Evolutionary conservation across 2,797 vertebrate species (phyloP).

Genomic region (Scolopax rusticola): DNA sequence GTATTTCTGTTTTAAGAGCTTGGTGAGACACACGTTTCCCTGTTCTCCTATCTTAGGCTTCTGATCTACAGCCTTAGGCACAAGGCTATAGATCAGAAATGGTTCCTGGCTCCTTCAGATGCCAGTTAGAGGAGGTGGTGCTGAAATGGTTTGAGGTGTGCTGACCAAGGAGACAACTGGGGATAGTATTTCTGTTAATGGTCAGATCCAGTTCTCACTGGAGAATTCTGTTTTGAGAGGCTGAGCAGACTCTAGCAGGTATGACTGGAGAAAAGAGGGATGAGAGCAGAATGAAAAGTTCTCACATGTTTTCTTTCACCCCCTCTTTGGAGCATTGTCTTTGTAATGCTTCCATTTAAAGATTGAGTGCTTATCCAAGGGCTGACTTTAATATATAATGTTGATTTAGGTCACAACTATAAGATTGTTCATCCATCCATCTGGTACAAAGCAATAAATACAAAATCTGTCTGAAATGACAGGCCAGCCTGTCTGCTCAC

Average conservation of each 20-base stretch:
- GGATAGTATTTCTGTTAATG: neutral
- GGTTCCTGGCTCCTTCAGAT: slow-evolving; percentile 1
- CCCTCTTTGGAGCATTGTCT: neutral
- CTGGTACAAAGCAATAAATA: neutral
- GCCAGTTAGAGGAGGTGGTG: neutral
- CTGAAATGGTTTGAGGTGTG: neutral
- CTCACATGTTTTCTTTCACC: neutral
- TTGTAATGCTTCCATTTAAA: neutral
- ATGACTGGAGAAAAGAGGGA: neutral
- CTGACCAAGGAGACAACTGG: neutral
- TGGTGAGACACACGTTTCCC: neutral
- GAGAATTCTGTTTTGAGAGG: neutral
- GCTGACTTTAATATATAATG: neutral
- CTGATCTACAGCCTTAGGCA: neutral
- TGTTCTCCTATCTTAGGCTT: slow-evolving; percentile 1
- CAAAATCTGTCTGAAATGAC: neutral
- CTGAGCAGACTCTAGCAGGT: neutral
- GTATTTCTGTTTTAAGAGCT: slow-evolving; percentile 39
- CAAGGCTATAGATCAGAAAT: neutral
- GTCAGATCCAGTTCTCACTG: neutral
- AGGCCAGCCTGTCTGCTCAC: neutral
- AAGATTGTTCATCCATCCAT: neutral
- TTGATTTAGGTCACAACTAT: neutral
- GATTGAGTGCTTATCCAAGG: neutral
- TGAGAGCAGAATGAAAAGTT: neutral